Conservation (phyloP, 2,797 vertebrate genomes). For the Anabacerthia variegaticeps region DNA sequence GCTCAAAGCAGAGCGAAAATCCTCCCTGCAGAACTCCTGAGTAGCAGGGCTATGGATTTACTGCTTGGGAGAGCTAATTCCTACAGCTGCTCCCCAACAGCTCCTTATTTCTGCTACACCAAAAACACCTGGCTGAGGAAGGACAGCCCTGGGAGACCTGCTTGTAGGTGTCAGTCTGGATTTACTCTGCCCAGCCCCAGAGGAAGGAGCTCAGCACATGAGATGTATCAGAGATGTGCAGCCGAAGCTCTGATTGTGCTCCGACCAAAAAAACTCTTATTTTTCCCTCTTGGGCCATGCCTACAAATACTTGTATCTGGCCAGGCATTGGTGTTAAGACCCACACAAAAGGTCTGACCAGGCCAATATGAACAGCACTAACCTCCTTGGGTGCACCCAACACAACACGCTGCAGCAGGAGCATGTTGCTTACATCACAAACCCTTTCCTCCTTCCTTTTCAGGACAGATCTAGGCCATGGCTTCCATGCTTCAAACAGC, state of each 20-base stretch:
- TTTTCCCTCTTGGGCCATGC: not conserved
- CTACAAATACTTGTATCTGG: not conserved
- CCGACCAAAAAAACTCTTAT: not conserved
- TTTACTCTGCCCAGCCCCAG: not conserved
- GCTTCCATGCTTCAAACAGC: accelerated
- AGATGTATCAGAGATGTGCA: not conserved
- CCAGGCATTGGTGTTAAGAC: not conserved
- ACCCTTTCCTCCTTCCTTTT: not conserved
- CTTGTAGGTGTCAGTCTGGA: not conserved
- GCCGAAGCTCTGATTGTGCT: not conserved
- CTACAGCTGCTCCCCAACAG: conserved; percentile 34
- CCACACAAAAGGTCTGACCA: not conserved
- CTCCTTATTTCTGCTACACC: not conserved
- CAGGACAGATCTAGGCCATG: accelerated
- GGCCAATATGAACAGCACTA: accelerated
- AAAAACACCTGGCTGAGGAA: not conserved
- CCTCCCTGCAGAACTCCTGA: accelerated
- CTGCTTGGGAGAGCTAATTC: not conserved
- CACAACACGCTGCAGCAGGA: not conserved
- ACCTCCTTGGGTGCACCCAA: not conserved
- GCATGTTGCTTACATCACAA: accelerated
- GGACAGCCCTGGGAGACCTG: not conserved
- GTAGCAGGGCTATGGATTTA: conserved; percentile 6
- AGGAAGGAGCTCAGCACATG: not conserved
- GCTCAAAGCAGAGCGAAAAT: not conserved